Evolutionary conservation across 2,888 invertebrate species (phyloP).

Genomic region (Endotricha flammealis): DNA sequence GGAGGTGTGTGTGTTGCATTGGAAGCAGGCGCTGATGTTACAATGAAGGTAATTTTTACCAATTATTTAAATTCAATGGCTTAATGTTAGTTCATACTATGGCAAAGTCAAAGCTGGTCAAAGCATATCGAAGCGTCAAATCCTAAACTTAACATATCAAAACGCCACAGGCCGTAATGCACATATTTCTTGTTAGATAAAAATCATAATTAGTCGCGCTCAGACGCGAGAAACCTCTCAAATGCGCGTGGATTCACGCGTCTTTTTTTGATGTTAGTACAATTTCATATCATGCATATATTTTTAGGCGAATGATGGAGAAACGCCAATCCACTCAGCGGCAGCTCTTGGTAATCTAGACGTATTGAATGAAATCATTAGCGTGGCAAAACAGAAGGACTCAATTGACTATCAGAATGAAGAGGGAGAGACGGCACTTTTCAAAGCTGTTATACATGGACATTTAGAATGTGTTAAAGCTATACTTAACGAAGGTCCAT

Average conservation of each 20-base stretch:
- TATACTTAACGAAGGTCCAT: constrained; percentile 66
- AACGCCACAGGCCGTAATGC: no score
- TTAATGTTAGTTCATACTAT: no score
- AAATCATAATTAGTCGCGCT: no score
- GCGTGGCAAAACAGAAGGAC: constrained; percentile 64
- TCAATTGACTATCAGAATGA: constrained; percentile 66
- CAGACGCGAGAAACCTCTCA: no score
- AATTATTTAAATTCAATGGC: no score
- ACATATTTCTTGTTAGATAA: no score
- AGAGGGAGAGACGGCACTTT: constrained; percentile 69
- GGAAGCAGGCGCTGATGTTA: constrained; percentile 73
- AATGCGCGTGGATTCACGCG: no score
- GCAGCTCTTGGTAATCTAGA: constrained; percentile 67
- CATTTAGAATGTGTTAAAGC: constrained; percentile 60
- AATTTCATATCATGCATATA: no score
- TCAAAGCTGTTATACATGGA: constrained; percentile 60
- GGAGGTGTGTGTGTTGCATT: constrained; percentile 71
- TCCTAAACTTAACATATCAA: no score
- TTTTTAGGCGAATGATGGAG: constrained; percentile 64
- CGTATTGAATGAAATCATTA: constrained; percentile 70
- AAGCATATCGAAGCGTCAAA: no score
- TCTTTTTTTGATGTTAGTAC: no score
- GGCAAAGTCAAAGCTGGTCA: no score
- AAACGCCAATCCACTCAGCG: constrained; percentile 76
- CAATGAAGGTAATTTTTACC: constrained; percentile 50